These are phyloP conservation scores for Alloplasta piceator DNA, from an alignment of 2,888 invertebrate genomes.

Conservation along the genomic window DNA sequence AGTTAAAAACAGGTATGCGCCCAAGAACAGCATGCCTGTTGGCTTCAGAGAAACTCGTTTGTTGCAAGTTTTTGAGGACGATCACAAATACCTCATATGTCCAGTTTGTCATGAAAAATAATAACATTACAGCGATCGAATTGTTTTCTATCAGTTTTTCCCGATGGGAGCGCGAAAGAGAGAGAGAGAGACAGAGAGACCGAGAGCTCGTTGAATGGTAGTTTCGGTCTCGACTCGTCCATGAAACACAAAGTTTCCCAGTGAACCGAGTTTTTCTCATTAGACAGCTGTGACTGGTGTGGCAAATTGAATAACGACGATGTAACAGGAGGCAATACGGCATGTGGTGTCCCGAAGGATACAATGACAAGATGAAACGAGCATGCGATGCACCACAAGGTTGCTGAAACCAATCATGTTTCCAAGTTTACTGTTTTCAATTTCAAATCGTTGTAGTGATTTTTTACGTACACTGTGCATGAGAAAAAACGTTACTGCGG, in stretches of 20 bases:
- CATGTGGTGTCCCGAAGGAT: constrained; percentile 19
- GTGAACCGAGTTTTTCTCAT: constrained; percentile 51
- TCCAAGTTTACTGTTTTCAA: no score
- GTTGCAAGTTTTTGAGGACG: background rate
- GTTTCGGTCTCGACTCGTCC: background rate
- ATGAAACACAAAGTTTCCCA: constrained; percentile 25
- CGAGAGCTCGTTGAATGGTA: constrained; percentile 6
- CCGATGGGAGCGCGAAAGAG: background rate
- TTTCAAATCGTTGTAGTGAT: background rate
- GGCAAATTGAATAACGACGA: constrained; percentile 41
- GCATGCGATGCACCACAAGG: constrained; percentile 19
- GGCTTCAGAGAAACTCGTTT: background rate
- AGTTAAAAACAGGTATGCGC: background rate
- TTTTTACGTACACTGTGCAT: background rate
- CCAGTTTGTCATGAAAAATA: constrained; percentile 21
- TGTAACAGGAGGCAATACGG: constrained; percentile 39
- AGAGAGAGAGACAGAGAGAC: background rate
- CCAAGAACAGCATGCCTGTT: background rate
- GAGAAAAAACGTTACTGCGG: background rate
- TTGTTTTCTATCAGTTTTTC: constrained; percentile 11
- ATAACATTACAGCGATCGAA: constrained; percentile 22
- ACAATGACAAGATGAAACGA: constrained; percentile 47
- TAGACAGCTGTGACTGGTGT: constrained; percentile 38
- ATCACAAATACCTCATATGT: background rate
- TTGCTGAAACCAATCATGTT: no score